These are phyloP conservation scores for Rhabdornis inornatus DNA, from an alignment of 2,113 vertebrate genomes.

Conservation along the genomic window DNA sequence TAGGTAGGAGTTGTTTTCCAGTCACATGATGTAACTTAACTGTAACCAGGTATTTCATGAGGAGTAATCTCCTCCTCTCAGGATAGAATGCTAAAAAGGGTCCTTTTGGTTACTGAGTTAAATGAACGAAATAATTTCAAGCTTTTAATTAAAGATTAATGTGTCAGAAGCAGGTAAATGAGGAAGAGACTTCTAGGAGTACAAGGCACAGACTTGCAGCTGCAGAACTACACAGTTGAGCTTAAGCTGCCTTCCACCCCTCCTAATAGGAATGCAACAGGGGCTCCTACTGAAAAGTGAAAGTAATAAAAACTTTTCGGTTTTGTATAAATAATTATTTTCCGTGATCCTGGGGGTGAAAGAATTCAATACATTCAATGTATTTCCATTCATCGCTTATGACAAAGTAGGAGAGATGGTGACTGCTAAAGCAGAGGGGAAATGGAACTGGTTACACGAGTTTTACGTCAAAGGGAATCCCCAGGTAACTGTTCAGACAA, in stretches of 20 bases:
- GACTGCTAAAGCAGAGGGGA: not conserved
- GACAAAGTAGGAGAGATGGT: not conserved
- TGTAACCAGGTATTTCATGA: not conserved
- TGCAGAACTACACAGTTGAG: not conserved
- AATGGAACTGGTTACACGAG: not conserved
- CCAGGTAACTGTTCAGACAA: not conserved
- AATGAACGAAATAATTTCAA: not conserved
- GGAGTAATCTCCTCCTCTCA: not conserved
- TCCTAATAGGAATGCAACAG: not conserved
- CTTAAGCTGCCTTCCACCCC: not conserved
- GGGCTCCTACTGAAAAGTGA: not conserved
- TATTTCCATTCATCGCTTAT: not conserved
- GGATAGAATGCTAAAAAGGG: not conserved
- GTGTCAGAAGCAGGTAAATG: not conserved
- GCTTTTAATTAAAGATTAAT: not conserved
- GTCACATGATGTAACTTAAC: not conserved
- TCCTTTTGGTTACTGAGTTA: not conserved
- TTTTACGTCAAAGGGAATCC: not conserved
- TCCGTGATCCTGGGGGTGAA: not conserved
- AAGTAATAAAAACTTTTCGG: not conserved
- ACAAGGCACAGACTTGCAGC: not conserved
- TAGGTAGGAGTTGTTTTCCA: not conserved
- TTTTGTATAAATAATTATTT: not conserved
- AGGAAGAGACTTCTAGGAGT: not conserved
- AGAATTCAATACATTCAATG: not conserved